Conservation (phyloP, 2,888 invertebrate genomes). For the Standfussiana lucernea region DNA sequence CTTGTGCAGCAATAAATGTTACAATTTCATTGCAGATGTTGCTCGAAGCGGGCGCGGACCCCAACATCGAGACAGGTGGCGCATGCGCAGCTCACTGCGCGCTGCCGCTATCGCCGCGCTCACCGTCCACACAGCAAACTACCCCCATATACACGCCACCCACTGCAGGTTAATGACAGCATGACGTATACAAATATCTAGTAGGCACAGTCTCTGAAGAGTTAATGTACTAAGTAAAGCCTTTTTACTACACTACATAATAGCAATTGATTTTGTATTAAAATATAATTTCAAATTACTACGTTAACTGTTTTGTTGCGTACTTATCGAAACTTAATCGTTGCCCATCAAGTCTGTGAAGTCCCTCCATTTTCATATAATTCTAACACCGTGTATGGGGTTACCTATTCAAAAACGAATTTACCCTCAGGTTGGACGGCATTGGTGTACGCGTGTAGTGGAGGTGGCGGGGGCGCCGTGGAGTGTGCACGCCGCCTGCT, state of each 20-base stretch:
- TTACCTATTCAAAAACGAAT: slow-evolving; percentile 7
- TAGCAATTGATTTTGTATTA: not conserved
- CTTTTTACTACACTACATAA: not conserved
- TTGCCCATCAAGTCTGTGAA: not conserved
- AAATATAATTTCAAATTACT: not conserved
- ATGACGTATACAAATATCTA: not conserved
- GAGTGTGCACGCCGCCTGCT: slow-evolving; percentile 93
- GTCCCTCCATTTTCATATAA: not conserved
- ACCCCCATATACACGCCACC: slow-evolving; percentile 82
- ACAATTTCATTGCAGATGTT: slow-evolving; percentile 87
- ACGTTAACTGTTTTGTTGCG: not conserved
- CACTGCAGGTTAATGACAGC: slow-evolving; percentile 81
- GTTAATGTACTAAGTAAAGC: not conserved
- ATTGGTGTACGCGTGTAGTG: slow-evolving; percentile 93
- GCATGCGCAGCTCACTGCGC: slow-evolving; percentile 82
- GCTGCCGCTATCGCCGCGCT: slow-evolving; percentile 82
- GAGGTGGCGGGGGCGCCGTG: slow-evolving; percentile 79
- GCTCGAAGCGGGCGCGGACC: slow-evolving; percentile 95
- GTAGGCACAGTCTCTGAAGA: not conserved
- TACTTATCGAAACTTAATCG: too few species aligned
- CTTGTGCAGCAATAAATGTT: not conserved
- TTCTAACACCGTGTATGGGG: not conserved
- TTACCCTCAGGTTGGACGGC: slow-evolving; percentile 94
- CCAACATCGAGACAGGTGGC: slow-evolving; percentile 95
- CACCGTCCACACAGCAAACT: slow-evolving; percentile 75